Conservation (phyloP, 2,113 vertebrate genomes). For the Falco punctatus region DNA sequence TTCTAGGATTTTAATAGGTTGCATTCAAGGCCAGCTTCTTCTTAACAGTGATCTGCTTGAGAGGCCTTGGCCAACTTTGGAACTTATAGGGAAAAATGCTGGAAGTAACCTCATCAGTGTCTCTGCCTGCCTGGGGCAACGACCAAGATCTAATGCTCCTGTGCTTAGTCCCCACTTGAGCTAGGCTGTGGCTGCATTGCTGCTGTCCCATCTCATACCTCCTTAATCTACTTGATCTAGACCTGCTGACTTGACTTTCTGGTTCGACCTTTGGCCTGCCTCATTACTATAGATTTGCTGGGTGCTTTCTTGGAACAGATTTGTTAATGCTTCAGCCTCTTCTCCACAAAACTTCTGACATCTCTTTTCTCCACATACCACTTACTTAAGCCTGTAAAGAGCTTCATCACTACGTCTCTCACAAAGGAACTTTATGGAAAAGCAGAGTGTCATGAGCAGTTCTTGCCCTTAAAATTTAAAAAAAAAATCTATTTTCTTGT, state of each 20-base stretch:
- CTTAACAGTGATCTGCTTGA: background rate
- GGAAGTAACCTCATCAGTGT: background rate
- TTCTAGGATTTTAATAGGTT: background rate
- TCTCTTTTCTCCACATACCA: background rate
- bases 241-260: background rate
- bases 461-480: background rate
- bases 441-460: rapidly evolving
- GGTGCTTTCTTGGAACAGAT: background rate
- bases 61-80: background rate
- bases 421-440: background rate
- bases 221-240: background rate
- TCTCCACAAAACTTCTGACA: background rate
- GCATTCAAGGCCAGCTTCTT: background rate
- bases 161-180: background rate
- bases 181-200: background rate
- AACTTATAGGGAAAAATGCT: background rate
- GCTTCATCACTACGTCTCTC: background rate
- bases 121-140: background rate
- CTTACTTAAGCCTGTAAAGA: background rate
- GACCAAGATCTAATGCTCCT: background rate
- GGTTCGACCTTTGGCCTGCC: background rate
- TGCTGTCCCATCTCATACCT: background rate
- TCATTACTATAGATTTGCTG: background rate
- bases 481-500: background rate
- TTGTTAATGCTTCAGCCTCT: background rate